A percentile compares a stretch with the other conserved stretches of the same genome.
phyloP scores from a whole-genome alignment of 2,888 invertebrate genomes.

The Alloscopus bannaensis region DNA sequence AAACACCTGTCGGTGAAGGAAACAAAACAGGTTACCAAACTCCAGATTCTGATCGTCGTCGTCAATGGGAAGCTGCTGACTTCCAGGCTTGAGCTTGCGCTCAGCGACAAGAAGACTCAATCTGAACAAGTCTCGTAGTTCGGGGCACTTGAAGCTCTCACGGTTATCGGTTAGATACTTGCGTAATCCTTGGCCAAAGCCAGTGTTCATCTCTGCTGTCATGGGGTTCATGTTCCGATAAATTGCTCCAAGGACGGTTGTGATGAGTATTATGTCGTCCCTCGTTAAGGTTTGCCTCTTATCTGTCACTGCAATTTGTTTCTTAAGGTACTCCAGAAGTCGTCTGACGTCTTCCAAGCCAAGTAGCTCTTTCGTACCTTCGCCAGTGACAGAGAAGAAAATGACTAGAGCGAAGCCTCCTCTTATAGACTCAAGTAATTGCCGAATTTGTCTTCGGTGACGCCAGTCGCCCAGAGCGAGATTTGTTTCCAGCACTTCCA shows the following conservation, averaged over 20 bases:
- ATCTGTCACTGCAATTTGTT: neutral
- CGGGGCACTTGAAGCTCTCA: conserved; percentile 66
- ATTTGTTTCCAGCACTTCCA: conserved; percentile 88
- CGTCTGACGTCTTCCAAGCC: conserved; percentile 80
- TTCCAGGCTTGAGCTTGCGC: conserved; percentile 53
- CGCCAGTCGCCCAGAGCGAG: conserved; percentile 91
- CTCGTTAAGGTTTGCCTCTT: conserved; percentile 1
- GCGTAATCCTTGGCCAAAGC: conserved; percentile 65
- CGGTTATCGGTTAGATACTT: conserved; percentile 66
- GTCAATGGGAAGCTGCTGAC: neutral
- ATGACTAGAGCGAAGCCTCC: conserved; percentile 84
- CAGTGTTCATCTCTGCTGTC: conserved; percentile 55
- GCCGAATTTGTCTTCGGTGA: conserved; percentile 87
- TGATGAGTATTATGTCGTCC: conserved; percentile 65
- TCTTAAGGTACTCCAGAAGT: conserved; percentile 32
- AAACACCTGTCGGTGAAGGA: conserved; percentile 65
- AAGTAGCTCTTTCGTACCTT: conserved; percentile 86
- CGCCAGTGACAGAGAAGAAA: no score
- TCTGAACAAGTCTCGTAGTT: conserved; percentile 68
- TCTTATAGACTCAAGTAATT: conserved; percentile 86
- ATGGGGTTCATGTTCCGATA: conserved; percentile 57
- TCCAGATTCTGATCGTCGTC: conserved; percentile 57
- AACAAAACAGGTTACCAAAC: conserved; percentile 70
- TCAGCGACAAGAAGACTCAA: conserved; percentile 60
- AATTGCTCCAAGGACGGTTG: conserved; percentile 58